Evolutionary conservation across 2,113 vertebrate species (phyloP), one percentile per base, ranked within the genome.

Genomic region (Tetraodon nigroviridis): DNA sequence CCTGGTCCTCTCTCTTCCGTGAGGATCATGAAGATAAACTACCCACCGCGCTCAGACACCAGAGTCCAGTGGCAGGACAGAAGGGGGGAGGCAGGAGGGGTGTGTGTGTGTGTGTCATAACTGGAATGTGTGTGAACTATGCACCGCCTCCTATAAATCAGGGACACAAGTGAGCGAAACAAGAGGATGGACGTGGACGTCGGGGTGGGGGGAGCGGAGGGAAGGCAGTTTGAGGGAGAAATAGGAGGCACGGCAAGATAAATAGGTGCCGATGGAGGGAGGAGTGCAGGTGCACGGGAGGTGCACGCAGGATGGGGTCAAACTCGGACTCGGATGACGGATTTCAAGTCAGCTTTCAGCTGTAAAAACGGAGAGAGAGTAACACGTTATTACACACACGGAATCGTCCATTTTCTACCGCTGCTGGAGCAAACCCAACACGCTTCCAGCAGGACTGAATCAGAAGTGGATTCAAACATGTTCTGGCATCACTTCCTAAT

Each of bases 71-170:
- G 78, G 76, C 71, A 61, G 70, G 69, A 24, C 42, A 55, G 51
- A 27, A 32, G 18, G 24, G 24, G 41, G 66, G 3, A 22, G 55
- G 18, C 41, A 48, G 13, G 53, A 3, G 14, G 55, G 54, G 61
- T 47, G 59, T 44, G 65, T 15, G 13, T 14, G 7, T 13, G 21
- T 42, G 49, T 55, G 73, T 77, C 80, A 78, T 62, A 66, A 76
- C 75, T 80, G 84, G 87, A 87, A 88, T 88, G 87, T 79, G 86
- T 87, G 81, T 87, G 84, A 89, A 89, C 82, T 82, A 70, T 81
- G 80, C 78, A 78, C 82, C 44, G 79, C 76, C 76, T 74, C 71
- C 45, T 59, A 89, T 87, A 87, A 89, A 86, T 89, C 85, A 84
- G 63, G 19, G 62, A 70, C 76, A 84, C 75, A 82, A 78, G 75